phyloP scores from a whole-genome alignment of 2,888 invertebrate genomes.

The Antheraea assamensis region DNA sequence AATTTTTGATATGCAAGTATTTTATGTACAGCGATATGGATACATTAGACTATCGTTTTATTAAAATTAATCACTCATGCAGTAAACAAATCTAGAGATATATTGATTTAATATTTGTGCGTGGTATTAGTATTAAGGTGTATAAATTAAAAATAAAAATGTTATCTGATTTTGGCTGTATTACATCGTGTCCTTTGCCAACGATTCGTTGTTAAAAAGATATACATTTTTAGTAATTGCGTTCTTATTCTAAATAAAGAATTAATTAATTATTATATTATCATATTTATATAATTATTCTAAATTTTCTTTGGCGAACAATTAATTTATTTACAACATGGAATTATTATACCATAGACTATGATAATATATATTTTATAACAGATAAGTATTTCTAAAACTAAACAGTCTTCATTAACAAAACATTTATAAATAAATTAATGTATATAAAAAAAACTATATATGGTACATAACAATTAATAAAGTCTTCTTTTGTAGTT shows the following conservation, averaged over 20 bases:
- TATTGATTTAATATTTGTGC: slow-evolving; percentile 43
- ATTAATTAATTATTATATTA: slow-evolving; percentile 34
- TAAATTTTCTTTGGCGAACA: slow-evolving; percentile 69
- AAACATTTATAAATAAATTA: slow-evolving; percentile 20
- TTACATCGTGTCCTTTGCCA: not conserved
- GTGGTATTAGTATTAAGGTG: slow-evolving; percentile 35
- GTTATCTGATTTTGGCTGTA: not conserved
- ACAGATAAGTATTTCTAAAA: slow-evolving; percentile 4
- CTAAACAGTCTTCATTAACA: slow-evolving; percentile 22
- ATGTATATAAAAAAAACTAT: slow-evolving; percentile 15
- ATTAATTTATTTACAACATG: slow-evolving; percentile 60
- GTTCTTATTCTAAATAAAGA: slow-evolving; percentile 1
- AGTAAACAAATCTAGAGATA: not conserved
- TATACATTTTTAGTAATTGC: too few species aligned
- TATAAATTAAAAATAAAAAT: not conserved
- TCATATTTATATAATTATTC: slow-evolving; percentile 57
- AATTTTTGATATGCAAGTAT: slow-evolving; percentile 51
- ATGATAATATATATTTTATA: slow-evolving; percentile 18
- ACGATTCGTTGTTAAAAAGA: not conserved
- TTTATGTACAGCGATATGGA: slow-evolving; percentile 25
- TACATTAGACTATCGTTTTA: slow-evolving; percentile 5
- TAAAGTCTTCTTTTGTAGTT: slow-evolving; percentile 26
- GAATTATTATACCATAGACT: slow-evolving; percentile 18
- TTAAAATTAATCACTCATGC: not conserved
- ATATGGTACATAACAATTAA: not conserved